Evolutionary conservation across 1,140 invertebrate species (phyloP).

Genomic region (Drosophila lini): DNA sequence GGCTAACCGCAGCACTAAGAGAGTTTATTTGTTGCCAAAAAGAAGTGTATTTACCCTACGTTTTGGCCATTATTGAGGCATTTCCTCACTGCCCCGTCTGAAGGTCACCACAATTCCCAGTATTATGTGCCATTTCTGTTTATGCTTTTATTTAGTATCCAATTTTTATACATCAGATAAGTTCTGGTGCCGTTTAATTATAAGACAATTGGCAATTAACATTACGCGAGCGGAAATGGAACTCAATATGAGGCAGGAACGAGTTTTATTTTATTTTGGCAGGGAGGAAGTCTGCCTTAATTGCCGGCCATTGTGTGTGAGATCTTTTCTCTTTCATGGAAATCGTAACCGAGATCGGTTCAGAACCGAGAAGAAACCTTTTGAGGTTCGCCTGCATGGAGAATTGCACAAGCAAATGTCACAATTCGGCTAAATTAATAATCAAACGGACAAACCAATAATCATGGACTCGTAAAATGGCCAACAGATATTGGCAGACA

Average conservation of each 20-base stretch:
- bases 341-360: conserved; percentile 2
- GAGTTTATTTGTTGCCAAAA: not conserved
- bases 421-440: conserved; percentile 73
- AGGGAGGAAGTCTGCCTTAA: conserved; percentile 62
- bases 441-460: conserved; percentile 37
- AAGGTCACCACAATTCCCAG: conserved; percentile 24
- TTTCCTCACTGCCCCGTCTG: conserved; percentile 24
- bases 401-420: conserved; percentile 66
- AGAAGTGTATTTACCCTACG: not conserved
- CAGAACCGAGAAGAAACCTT: conserved; percentile 25
- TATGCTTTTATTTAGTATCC: conserved; percentile 23
- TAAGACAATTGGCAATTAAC: conserved; percentile 75
- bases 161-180: conserved; percentile 45
- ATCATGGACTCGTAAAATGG: conserved; percentile 28
- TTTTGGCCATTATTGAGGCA: conserved; percentile 11
- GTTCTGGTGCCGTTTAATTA: conserved; percentile 57
- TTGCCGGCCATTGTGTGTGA: conserved; percentile 45
- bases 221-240: conserved; percentile 65
- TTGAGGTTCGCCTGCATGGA: conserved; percentile 35
- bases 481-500: conserved; percentile 52
- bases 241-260: conserved; percentile 26
- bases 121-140: not conserved
- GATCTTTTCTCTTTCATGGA: conserved; percentile 25
- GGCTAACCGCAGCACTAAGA: conserved; percentile 1
- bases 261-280: conserved; percentile 27